Evolutionary conservation across 2,113 vertebrate genomes (phyloP).

Genomic region (Penelope pileata): DNA sequence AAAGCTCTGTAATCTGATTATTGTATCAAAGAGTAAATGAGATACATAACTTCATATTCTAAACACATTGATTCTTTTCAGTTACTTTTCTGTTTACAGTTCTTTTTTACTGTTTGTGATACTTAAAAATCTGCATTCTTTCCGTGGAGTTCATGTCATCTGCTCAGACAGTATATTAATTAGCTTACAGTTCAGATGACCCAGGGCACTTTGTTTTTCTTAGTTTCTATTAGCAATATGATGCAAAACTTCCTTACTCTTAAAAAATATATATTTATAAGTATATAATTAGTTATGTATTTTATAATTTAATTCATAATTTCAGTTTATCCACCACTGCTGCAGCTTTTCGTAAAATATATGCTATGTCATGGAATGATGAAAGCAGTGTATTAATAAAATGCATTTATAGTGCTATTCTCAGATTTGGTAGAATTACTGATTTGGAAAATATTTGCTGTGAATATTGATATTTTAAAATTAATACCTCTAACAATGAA

Average conservation of each 20-base stretch:
- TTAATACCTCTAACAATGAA: background rate
- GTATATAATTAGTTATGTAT: background rate
- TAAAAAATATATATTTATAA: background rate
- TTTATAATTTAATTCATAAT: constrained; percentile 29
- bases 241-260: background rate
- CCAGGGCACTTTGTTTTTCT: background rate
- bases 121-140: background rate
- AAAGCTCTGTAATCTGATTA: background rate
- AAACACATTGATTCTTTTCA: background rate
- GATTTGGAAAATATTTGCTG: background rate
- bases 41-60: background rate
- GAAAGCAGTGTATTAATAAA: constrained; percentile 66
- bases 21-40: background rate
- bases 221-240: background rate
- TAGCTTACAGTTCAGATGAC: background rate
- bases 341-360: constrained; percentile 61
- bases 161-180: background rate
- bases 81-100: background rate
- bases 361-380: constrained; percentile 68
- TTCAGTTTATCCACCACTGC: constrained; percentile 42
- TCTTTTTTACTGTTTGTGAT: background rate
- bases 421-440: background rate
- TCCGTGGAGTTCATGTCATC: constrained; percentile 13
- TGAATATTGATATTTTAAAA: background rate
- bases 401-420: background rate